phyloP scores from a whole-genome alignment of 2,797 vertebrate genomes.

The Eulemur coronatus region DNA sequence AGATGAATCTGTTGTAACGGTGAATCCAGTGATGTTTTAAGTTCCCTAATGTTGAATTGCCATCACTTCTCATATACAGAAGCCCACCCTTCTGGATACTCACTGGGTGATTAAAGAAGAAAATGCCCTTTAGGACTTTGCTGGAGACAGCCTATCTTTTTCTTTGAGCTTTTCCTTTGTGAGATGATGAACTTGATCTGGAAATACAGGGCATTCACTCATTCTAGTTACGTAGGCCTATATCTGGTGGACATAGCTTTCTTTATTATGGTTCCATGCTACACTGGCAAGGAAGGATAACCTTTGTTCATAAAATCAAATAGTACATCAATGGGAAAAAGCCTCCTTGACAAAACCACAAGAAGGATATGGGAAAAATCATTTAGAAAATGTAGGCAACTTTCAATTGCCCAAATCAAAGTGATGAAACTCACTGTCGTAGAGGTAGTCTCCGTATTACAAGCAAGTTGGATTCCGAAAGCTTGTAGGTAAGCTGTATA shows the following conservation, averaged over 20 bases:
- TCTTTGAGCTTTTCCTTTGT: slow-evolving; percentile 29
- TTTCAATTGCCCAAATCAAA: neutral
- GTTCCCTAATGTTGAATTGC: neutral
- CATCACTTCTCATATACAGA: neutral
- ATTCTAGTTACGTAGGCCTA: neutral
- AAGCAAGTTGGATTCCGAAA: neutral
- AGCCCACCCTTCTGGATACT: slow-evolving; percentile 9
- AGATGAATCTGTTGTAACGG: neutral
- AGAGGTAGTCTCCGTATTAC: neutral
- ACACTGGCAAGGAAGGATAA: neutral
- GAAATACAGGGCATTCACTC: neutral
- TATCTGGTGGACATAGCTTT: neutral
- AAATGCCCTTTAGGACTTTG: neutral
- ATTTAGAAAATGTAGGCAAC: slow-evolving; percentile 3
- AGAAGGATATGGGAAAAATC: neutral
- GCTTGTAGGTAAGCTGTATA: neutral
- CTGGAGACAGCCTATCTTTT: neutral
- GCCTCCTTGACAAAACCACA: neutral
- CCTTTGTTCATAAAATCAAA: slow-evolving; percentile 52
- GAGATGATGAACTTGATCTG: slow-evolving; percentile 29
- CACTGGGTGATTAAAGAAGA: slow-evolving; percentile 15
- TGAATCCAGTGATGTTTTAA: neutral
- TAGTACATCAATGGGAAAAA: neutral
- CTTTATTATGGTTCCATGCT: neutral
- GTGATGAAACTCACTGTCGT: neutral